Conservation (phyloP, 53 echinoderm and acorn worm species). For the Apostichopus leukothele region DNA sequence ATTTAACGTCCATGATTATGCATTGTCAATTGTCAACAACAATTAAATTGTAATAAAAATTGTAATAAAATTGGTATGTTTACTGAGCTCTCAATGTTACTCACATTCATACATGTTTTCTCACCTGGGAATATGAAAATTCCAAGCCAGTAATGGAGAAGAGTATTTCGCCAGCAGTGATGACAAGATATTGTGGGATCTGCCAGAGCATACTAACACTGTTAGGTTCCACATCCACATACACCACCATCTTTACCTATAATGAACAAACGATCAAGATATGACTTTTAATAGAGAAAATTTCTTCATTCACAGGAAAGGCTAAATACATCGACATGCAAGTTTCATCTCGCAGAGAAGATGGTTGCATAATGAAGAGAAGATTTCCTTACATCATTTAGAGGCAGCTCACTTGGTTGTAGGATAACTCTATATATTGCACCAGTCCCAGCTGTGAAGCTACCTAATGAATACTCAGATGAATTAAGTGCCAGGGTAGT, state of each 20-base stretch:
- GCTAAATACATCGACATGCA: too few relatives aligned
- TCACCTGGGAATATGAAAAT: conserved; percentile 98
- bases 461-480: conserved; percentile 16
- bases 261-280: neutral
- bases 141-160: conserved; percentile 96
- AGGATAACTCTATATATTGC: conserved; percentile 76
- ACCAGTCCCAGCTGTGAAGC: conserved; percentile 51
- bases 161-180: conserved; percentile 84
- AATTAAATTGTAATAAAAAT: too few relatives aligned
- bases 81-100: too few relatives aligned
- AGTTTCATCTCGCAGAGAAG: too few relatives aligned
- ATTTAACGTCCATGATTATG: too few relatives aligned
- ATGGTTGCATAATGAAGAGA: neutral
- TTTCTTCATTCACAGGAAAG: too few relatives aligned
- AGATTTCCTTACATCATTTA: neutral
- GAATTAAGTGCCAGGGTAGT: neutral
- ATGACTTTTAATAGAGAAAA: too few relatives aligned
- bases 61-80: too few relatives aligned
- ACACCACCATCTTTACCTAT: conserved; percentile 57
- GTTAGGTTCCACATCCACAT: conserved; percentile 77
- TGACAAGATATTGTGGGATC: conserved; percentile 88
- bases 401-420: conserved; percentile 46
- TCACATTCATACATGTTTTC: neutral
- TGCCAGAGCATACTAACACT: conserved; percentile 85
- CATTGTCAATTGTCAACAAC: too few relatives aligned